Evolutionary conservation across 2,113 vertebrate species (phyloP).

Genomic region (Eptesicus fuscus): DNA sequence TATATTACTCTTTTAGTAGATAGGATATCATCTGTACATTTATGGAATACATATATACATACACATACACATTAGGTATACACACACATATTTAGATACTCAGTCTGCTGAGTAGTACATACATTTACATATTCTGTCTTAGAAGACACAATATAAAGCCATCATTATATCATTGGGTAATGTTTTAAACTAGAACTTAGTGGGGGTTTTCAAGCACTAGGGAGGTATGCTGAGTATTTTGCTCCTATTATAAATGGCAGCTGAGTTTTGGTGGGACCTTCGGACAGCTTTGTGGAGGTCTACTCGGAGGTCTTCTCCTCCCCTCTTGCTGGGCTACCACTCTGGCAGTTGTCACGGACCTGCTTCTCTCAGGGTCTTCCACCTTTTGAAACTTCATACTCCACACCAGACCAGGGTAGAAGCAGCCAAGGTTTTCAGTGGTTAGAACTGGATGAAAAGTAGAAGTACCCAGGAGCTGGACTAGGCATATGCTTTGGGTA

Average conservation of each 20-base stretch:
- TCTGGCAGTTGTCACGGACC: not conserved
- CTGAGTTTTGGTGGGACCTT: not conserved
- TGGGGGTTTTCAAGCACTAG: not conserved
- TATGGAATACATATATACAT: not conserved
- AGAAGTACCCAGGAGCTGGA: not conserved
- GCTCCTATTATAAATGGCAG: not conserved
- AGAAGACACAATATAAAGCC: not conserved
- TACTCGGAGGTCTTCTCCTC: not conserved
- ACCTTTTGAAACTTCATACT: not conserved
- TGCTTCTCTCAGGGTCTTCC: not conserved
- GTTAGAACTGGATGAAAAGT: not conserved
- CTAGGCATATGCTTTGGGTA: accelerated
- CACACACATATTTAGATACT: not conserved
- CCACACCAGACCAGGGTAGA: not conserved
- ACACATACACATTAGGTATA: not conserved
- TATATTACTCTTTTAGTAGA: no score
- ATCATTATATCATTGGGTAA: not conserved
- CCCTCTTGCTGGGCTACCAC: not conserved
- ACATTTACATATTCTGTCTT: not conserved
- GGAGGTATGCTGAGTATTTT: not conserved
- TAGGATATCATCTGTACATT: no score
- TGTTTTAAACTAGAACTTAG: not conserved
- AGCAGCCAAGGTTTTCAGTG: not conserved
- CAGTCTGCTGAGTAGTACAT: not conserved
- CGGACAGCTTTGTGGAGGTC: not conserved